These are phyloP conservation scores for Microcebus griseorufus DNA, from an alignment of 2,113 vertebrate genomes.

Conservation along the genomic window DNA sequence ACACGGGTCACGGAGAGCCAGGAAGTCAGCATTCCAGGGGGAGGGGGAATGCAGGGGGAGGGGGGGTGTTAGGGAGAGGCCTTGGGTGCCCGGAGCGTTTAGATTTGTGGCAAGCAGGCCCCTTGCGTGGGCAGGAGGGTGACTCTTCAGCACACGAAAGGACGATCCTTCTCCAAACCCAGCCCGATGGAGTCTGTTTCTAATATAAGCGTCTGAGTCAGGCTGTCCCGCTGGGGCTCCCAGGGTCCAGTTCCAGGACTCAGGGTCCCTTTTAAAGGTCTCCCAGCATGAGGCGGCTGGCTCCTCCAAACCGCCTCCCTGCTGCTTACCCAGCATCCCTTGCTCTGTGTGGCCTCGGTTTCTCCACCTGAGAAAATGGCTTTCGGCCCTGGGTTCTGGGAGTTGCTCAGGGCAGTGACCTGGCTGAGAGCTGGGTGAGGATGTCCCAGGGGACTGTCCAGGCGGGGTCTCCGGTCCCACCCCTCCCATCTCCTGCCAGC, in stretches of 20 bases:
- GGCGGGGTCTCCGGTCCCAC: neutral
- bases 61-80: neutral
- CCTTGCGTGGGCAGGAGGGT: neutral
- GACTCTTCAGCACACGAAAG: neutral
- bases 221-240: neutral
- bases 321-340: neutral
- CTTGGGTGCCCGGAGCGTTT: neutral
- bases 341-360: neutral
- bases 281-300: neutral
- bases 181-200: neutral
- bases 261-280: neutral
- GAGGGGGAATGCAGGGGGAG: neutral
- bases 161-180: neutral
- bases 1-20: neutral
- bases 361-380: neutral
- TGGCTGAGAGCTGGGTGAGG: neutral
- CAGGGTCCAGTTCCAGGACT: neutral
- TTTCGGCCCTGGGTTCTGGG: neutral
- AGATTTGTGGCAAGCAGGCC: neutral
- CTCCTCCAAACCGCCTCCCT: neutral
- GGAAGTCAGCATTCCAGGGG: neutral
- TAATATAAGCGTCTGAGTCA: neutral
- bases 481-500: neutral
- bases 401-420: neutral
- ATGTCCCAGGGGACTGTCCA: neutral